Conservation (phyloP, 2,113 vertebrate genomes). For the Laticauda laticaudata region DNA sequence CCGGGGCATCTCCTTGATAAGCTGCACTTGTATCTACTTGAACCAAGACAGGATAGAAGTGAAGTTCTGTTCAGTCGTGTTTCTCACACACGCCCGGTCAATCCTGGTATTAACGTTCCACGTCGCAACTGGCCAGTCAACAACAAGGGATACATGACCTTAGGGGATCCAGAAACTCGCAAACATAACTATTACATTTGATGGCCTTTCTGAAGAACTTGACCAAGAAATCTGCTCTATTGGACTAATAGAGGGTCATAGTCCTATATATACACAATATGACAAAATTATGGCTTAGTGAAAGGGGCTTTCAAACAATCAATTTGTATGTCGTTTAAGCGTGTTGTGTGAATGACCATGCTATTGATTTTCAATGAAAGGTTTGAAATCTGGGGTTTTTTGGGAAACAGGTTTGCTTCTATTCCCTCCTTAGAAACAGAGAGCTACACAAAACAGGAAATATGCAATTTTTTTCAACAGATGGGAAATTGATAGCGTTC, state of each 20-base stretch:
- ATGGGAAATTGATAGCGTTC: not conserved
- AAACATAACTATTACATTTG: slow-evolving; percentile 43
- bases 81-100: not conserved
- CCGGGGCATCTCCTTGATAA: slow-evolving; percentile 65
- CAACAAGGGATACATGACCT: slow-evolving; percentile 11
- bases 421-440: not conserved
- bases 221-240: not conserved
- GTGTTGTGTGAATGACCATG: not conserved
- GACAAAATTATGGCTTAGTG: not conserved
- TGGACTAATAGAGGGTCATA: not conserved
- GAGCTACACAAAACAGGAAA: not conserved
- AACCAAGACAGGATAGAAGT: not conserved
- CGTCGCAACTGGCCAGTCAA: slow-evolving; percentile 42
- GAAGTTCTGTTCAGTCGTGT: slow-evolving; percentile 47
- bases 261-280: not conserved
- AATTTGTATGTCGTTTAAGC: not conserved
- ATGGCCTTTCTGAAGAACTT: not conserved
- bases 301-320: not conserved
- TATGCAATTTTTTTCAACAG: not conserved
- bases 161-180: slow-evolving; percentile 13
- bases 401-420: not conserved
- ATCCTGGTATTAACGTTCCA: slow-evolving; percentile 27
- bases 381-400: not conserved
- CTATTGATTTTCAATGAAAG: not conserved
- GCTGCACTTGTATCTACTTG: slow-evolving; percentile 44